Base-by-base conservation (phyloP, 2,797 vertebrate species). In the Takifugu ocellatus region DNA sequence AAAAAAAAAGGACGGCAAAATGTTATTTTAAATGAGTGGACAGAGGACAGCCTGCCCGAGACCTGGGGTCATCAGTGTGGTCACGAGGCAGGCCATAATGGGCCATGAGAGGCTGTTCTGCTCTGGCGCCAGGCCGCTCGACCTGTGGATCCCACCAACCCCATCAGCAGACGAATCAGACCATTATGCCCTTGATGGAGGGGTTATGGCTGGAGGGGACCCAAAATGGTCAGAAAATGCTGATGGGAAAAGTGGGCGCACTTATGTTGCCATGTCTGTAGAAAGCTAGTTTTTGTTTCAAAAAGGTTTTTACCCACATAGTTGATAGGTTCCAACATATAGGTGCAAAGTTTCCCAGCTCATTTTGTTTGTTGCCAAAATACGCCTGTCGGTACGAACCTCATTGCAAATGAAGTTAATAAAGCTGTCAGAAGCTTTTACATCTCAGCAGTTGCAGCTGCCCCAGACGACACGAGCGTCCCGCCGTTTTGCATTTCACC, bases 11-110 rank as follows among this genome's bases (percentile, higher is more conserved):
- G 27, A 29, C 12, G 65, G 68, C 29, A 58, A 76, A 62, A 72
- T 77, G 79, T 77, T 84, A 49, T 84, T 86, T 86, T 82, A 78
- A 83, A 77, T 77, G 70, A 84, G 74, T 66, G 74, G 59, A 65
- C 63, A 68, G 66, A 75, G 63, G 65, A 77, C 69, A 82, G 80
- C 68, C 79, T 69, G 73, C 66, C 56, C 66, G 63, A 72, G 72
- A 74, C 82, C 79, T 81, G 77, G 61, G 85, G 80, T 87, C 86
- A 84, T 88, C 74, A 88, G 74, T 56, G 78, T 82, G 78, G 83
- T 85, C 86, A 87, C 92, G 90, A 90, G 82, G 77, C 66, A 69
- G 80, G 58, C 84, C 63, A 75, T 91, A 91, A 92, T 91, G 89
- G 87, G 79, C 87, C 88, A 77, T 83, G 84, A 88, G 86, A 83